These are phyloP conservation scores for Pituophis catenifer DNA, from an alignment of 2,113 vertebrate species.

Conservation along the genomic window DNA sequence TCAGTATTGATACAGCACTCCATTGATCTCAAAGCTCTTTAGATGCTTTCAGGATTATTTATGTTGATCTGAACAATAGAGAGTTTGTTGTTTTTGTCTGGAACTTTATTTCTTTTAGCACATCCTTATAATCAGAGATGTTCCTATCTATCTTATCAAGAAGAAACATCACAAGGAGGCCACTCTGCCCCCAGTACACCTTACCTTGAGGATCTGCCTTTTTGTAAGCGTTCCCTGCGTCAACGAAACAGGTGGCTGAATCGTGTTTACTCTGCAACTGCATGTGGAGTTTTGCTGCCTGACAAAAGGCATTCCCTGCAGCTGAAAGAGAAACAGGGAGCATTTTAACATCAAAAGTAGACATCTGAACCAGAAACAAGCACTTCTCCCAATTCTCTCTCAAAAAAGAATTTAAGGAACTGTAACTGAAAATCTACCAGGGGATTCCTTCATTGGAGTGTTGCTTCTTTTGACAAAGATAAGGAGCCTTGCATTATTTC, in stretches of 20 bases:
- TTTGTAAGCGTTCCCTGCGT: conserved; percentile 94
- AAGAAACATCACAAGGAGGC: background rate
- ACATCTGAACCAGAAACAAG: accelerated
- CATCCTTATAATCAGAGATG: background rate
- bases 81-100: background rate
- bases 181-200: accelerated
- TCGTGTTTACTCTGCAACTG: conserved; percentile 98
- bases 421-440: background rate
- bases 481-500: background rate
- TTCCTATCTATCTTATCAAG: background rate
- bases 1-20: background rate
- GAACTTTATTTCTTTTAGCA: background rate
- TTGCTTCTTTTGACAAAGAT: background rate
- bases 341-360: accelerated
- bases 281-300: conserved; percentile 93
- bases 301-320: conserved; percentile 92
- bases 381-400: background rate
- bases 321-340: conserved; percentile 66
- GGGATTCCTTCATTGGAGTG: background rate
- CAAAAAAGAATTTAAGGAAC: background rate
- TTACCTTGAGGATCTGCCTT: conserved; percentile 94
- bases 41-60: background rate
- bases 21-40: background rate
- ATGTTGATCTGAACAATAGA: background rate
- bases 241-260: conserved; percentile 92